Evolutionary conservation across 2,113 vertebrate species (phyloP).

Genomic region (Pluvialis apricaria): DNA sequence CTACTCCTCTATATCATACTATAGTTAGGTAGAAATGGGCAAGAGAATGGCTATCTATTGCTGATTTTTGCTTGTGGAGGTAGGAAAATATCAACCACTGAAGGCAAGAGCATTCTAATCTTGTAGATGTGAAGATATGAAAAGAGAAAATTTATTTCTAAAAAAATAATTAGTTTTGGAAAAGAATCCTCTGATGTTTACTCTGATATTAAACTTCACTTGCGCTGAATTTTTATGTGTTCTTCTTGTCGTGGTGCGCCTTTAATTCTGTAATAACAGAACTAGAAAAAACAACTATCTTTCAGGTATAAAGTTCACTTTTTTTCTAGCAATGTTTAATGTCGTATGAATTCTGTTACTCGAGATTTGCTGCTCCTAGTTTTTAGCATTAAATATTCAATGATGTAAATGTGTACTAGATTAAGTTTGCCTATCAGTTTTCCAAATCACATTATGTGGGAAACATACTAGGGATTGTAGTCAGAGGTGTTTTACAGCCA

Average conservation of each 20-base stretch:
- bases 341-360: not conserved
- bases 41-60: not conserved
- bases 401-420: not conserved
- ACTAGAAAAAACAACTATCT: not conserved
- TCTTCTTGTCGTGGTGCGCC: not conserved
- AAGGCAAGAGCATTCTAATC: not conserved
- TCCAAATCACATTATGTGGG: not conserved
- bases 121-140: not conserved
- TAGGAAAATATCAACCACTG: not conserved
- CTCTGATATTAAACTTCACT: not conserved
- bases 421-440: not conserved
- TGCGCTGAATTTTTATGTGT: not conserved
- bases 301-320: not conserved
- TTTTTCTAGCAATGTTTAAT: not conserved
- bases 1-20: not conserved
- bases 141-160: not conserved
- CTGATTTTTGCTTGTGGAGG: not conserved
- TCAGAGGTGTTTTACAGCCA: not conserved
- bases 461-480: not conserved
- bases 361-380: not conserved
- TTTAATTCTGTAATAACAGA: not conserved
- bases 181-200: not conserved
- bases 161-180: not conserved
- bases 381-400: not conserved
- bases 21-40: not conserved